These are phyloP conservation scores for Poecile montanus DNA, from an alignment of 2,797 vertebrate genomes.

Conservation along the genomic window DNA sequence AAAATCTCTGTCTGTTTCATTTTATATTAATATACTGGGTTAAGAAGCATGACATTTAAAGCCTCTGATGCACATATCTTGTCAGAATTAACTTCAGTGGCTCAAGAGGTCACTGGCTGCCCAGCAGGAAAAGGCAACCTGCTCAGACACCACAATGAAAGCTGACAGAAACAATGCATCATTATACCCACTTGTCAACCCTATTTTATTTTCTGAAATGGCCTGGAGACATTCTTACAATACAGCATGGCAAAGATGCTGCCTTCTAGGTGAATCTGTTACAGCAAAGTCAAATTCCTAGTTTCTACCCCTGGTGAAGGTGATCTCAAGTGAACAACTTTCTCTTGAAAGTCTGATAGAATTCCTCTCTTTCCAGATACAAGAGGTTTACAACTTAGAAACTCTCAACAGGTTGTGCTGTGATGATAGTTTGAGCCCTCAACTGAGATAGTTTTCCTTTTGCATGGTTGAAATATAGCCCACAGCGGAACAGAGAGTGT, in stretches of 20 bases:
- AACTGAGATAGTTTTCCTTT: neutral
- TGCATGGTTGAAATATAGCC: neutral
- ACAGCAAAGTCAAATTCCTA: neutral
- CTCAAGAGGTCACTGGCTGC: constrained; percentile 1
- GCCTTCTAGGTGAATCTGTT: neutral
- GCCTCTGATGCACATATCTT: neutral
- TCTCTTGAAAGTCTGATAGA: neutral
- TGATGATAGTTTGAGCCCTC: neutral
- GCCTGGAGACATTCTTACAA: neutral
- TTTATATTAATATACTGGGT: neutral
- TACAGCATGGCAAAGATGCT: neutral
- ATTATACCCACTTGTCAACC: neutral
- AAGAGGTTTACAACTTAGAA: neutral
- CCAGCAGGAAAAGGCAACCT: constrained; percentile 8
- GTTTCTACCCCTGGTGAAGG: neutral
- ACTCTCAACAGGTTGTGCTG: neutral
- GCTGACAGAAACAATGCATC: constrained; percentile 2
- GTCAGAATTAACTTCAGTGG: neutral
- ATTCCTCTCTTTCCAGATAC: neutral
- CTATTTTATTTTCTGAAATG: neutral
- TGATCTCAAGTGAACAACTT: neutral
- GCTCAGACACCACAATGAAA: neutral
- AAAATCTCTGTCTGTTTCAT: neutral
- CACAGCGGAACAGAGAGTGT: neutral
- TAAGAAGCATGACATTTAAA: neutral